Conservation (phyloP, 2,888 invertebrate genomes). For the Lasiommata megera region DNA sequence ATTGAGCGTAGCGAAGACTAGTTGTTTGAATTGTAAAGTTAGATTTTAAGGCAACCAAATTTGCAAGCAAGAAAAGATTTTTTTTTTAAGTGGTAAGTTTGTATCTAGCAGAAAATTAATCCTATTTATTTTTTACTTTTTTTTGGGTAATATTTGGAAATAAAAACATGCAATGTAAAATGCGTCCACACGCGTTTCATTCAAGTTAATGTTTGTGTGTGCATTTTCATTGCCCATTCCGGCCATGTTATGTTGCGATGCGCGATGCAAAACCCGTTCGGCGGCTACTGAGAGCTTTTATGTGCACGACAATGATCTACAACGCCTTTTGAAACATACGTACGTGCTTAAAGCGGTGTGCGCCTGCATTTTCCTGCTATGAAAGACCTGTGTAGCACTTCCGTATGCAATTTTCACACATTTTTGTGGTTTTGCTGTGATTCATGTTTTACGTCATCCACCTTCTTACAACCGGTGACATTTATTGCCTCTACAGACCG, state of each 20-base stretch:
- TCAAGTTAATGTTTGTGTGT: slow-evolving; percentile 22
- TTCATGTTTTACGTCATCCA: too few species aligned
- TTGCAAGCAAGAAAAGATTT: too few species aligned
- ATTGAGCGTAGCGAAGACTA: too few species aligned
- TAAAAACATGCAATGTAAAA: slow-evolving; percentile 2
- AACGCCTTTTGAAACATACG: slow-evolving; percentile 48
- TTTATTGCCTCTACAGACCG: too few species aligned
- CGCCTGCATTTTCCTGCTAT: slow-evolving; percentile 21
- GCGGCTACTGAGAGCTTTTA: slow-evolving; percentile 63
- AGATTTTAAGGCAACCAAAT: too few species aligned
- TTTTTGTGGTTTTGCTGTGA: slow-evolving; percentile 4
- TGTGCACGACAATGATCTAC: slow-evolving; percentile 62
- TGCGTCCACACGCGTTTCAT: slow-evolving; percentile 16
- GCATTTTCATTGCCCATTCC: slow-evolving; percentile 31
- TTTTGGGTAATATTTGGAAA: slow-evolving; percentile 1
- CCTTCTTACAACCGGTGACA: too few species aligned
- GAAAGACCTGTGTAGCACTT: slow-evolving; percentile 13
- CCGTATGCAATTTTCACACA: slow-evolving; percentile 17
- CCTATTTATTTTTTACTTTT: too few species aligned
- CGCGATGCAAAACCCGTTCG: slow-evolving; percentile 50
- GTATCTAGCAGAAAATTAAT: too few species aligned
- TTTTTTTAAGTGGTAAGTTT: too few species aligned
- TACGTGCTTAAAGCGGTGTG: slow-evolving; percentile 16
- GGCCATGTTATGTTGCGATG: slow-evolving; percentile 38
- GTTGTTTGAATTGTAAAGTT: too few species aligned